phyloP scores from a whole-genome alignment of 2,113 vertebrate genomes.

The Brachyhypopomus gauderio region DNA sequence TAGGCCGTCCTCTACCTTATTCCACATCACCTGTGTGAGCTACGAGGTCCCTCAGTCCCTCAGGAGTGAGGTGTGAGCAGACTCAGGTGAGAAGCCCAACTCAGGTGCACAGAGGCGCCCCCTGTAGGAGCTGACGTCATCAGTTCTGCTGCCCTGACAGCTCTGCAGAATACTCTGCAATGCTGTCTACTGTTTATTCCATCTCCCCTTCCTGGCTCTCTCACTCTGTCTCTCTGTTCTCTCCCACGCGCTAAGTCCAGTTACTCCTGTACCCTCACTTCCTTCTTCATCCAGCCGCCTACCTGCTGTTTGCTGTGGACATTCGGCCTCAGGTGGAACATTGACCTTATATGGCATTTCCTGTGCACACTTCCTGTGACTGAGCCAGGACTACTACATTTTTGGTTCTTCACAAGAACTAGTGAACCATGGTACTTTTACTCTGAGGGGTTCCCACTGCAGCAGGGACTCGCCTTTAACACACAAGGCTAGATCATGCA shows the following conservation, averaged over 20 bases:
- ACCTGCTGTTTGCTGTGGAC: constrained; percentile 39
- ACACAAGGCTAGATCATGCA: too few species aligned
- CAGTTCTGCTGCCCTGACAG: not conserved
- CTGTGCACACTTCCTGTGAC: constrained; percentile 14
- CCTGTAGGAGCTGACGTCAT: not conserved
- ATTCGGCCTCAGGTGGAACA: constrained; percentile 32
- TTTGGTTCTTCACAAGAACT: not conserved
- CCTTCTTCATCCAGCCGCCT: constrained; percentile 38
- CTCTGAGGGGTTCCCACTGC: not conserved
- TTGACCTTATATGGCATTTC: constrained; percentile 20
- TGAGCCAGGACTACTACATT: not conserved
- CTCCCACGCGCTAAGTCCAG: constrained; percentile 30
- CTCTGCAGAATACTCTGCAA: constrained; percentile 7
- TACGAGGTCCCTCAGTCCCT: too few species aligned
- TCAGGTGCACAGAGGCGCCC: not conserved
- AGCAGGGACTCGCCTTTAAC: not conserved
- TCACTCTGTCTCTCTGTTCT: not conserved
- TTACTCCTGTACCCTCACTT: constrained; percentile 21
- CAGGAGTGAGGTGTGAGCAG: not conserved
- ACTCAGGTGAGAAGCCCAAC: not conserved
- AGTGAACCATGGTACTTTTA: not conserved
- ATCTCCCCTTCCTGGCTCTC: constrained; percentile 1
- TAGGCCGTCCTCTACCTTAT: too few species aligned
- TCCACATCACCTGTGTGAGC: too few species aligned
- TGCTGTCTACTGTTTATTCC: constrained; percentile 35